Evolutionary conservation across 2,113 vertebrate species (phyloP), one percentile per base, ranked within the genome.

Genomic region (Lontra canadensis): DNA sequence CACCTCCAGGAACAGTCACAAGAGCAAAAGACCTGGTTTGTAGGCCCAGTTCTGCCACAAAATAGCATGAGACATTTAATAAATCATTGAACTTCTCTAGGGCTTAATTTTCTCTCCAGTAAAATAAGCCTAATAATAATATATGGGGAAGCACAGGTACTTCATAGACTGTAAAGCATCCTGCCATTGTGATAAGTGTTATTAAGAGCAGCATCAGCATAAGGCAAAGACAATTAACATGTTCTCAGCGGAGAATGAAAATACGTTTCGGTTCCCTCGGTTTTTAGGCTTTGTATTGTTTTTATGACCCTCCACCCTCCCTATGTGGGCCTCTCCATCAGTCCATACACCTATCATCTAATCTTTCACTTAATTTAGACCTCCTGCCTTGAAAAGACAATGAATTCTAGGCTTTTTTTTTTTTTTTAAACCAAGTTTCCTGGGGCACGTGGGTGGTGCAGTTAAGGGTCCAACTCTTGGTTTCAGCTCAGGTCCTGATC

Each of bases 101-200:
- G 93, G 93, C 47, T 96, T 97, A 57, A 83, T 97, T 97, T 95
- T 93, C 78, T 91, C 47, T 73, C 82, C 42, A 88, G 73, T 69
- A 93, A 95, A 97, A 95, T 83, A 78, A 96, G 7, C 42, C 79
- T 90, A 88, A 85, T 96, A 82, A 91, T 82, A 96, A 96, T 90
- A 65, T 57, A 61, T 52, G 61, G 36, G 39, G 20, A 81, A 90
- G 42, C 34, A 65, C 11, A 90, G 96, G 73, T 59, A 63, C 73
- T 96, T 97, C 92, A 86, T 63, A 91, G 90, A 88, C 47, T 65
- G 34, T 57, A 83, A 86, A 82, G 81, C 59, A 25, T 42, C 65
- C 57, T 86, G 71, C n/a, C 78, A 21, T 36, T 49, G 18, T 57
- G 49, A 83, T 82, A 82, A 93, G 25, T 82, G 61, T 67, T 90